Evolutionary conservation across 30 jellyfish, hydroid and myxozoan species (phyloP), one percentile per base, ranked within the genome.

Genomic region (Aurelia aurita): DNA sequence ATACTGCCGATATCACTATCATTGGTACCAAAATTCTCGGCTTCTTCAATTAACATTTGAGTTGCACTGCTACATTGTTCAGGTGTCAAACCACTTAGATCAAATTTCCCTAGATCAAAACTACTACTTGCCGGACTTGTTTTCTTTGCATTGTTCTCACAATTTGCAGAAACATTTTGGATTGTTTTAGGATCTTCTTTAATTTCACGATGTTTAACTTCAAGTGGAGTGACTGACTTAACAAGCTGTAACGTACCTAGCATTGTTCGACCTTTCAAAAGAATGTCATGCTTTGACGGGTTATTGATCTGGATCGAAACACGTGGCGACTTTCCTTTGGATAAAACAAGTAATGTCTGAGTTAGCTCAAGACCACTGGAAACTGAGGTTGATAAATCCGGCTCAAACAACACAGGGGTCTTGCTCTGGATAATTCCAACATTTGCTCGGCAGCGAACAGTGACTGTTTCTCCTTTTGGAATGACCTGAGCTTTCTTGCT

Each of bases 1-100:
- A 55, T 28, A 53, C 79, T 57, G 23, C 88, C 88, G 12, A 77
- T 77, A 60, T 77, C 88, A 58, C 20, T 32, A 2, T 77, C 88
- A 58, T 23, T 21, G 49, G 51, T 23, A 9, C 57, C 20, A 43
- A 67, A 67, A 29, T 68, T 29, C 35, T 67, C 79, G 20, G 79
- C 62, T 29, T 67, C 60, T 67, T 32, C 60, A 9, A 67, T 67
- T 21, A 66, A 21, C 78, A 34, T 70, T 13, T 70, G 34, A 18
- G 34, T 47, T 70, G 83, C 69, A 43, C 65, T 28, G 49, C 46
- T 70, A 70, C 69, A 35, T 28, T 43, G 83, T 43, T 10, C 19
- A 22, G 32, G 81, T 21, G 32, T 69, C 69, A 72, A 72, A 72
- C 69, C 18, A 23, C 46, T 58, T 58, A 58, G 19, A 15, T 58